A percentile compares a stretch with the other conserved stretches of the same genome.
Conservation (phyloP, 2,888 invertebrate genomes). For the Andrena bicolor region DNA sequence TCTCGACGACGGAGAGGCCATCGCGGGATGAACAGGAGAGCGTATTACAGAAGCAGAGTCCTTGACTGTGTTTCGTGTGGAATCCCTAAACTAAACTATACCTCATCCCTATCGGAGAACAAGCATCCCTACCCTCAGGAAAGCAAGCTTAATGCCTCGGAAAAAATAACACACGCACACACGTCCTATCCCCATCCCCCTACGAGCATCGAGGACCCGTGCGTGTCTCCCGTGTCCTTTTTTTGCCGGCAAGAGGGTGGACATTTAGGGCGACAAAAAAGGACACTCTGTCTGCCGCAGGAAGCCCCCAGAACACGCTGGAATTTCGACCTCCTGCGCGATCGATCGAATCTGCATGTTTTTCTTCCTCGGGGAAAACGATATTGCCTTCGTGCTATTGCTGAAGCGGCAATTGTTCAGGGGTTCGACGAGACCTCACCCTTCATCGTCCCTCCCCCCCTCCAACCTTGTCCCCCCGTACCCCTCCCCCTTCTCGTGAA, state of each 20-base stretch:
- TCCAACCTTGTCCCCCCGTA: too few species aligned
- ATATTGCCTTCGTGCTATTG: conserved; percentile 65
- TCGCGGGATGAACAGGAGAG: conserved; percentile 52
- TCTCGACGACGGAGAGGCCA: conserved; percentile 44
- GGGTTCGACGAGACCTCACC: conserved; percentile 50
- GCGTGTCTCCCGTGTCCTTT: conserved; percentile 75
- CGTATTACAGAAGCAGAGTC: conserved; percentile 62
- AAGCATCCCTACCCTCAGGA: conserved; percentile 75
- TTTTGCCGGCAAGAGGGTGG: conserved; percentile 79
- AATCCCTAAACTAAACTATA: conserved; percentile 81
- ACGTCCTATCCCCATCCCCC: conserved; percentile 56
- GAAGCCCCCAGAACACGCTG: conserved; percentile 71
- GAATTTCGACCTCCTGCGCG: conserved; percentile 68
- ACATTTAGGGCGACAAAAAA: conserved; percentile 81
- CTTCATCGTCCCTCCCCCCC: neutral
- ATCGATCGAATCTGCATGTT: conserved; percentile 79
- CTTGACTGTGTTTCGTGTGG: conserved; percentile 76
- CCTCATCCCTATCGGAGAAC: conserved; percentile 77
- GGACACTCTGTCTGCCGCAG: conserved; percentile 77
- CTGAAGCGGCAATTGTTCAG: conserved; percentile 65
- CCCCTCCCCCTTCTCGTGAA: conserved; percentile 7
- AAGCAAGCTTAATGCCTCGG: conserved; percentile 84
- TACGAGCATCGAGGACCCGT: conserved; percentile 57
- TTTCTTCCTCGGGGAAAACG: conserved; percentile 69
- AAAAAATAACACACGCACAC: conserved; percentile 83